Percentiles rank a stretch among this genome's conserved stretches.
Conservation (phyloP, 2,797 vertebrate genomes). For the Tiaroga cobitis region DNA sequence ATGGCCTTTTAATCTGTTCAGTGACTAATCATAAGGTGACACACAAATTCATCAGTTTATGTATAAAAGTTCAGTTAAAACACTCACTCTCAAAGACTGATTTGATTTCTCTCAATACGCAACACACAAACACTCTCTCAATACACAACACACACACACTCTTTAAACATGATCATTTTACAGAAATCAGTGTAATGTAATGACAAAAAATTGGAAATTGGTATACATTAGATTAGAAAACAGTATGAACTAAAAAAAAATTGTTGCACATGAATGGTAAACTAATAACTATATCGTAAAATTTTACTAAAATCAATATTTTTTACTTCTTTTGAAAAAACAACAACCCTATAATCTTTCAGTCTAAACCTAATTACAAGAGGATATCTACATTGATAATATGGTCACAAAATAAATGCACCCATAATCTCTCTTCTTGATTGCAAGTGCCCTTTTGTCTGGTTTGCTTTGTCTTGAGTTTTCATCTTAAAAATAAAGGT, state of each 20-base stretch:
- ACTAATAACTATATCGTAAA: not conserved
- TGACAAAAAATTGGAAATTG: not conserved
- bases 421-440: not conserved
- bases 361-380: not conserved
- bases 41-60: conserved; percentile 12
- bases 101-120: not conserved
- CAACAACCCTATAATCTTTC: not conserved
- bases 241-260: not conserved
- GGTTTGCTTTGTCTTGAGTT: not conserved
- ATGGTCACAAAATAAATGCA: not conserved
- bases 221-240: not conserved
- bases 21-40: not conserved
- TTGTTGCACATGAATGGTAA: not conserved
- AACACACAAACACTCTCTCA: not conserved
- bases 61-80: conserved; percentile 3
- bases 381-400: conserved; percentile 1
- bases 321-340: not conserved
- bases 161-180: not conserved
- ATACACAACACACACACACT: not conserved
- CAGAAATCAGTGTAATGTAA: not conserved
- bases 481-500: not conserved
- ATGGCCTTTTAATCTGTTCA: conserved; percentile 9
- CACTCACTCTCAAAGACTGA: not conserved
- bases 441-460: not conserved
- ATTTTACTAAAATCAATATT: not conserved